These are phyloP conservation scores for Parotocinclus haroldoi DNA, from an alignment of 2,797 vertebrate species.

Conservation along the genomic window DNA sequence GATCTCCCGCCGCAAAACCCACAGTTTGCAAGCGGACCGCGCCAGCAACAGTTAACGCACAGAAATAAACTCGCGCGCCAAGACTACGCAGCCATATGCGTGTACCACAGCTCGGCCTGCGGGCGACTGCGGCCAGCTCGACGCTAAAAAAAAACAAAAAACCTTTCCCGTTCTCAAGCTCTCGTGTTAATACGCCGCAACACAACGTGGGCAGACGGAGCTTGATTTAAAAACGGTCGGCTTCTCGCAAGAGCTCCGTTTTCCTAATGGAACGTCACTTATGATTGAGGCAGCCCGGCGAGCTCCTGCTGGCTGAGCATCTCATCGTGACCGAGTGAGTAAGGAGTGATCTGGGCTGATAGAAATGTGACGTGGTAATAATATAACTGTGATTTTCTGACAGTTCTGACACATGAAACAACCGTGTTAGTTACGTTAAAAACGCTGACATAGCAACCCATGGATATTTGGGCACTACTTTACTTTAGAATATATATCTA, in stretches of 20 bases:
- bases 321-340: neutral
- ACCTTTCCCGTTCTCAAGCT: constrained; percentile 52
- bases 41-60: no score
- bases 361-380: constrained; percentile 8
- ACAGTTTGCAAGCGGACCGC: neutral
- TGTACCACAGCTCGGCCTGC: no score
- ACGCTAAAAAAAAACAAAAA: constrained; percentile 37
- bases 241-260: neutral
- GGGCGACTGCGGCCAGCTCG: no score
- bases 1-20: constrained; percentile 35
- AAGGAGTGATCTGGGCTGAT: constrained; percentile 1
- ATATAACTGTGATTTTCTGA: no score
- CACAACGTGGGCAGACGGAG: constrained; percentile 65
- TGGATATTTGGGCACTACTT: no score
- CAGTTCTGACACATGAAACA: no score
- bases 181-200: constrained; percentile 59
- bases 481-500: no score
- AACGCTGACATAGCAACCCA: no score
- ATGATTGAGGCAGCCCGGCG: neutral
- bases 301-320: constrained; percentile 5
- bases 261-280: constrained; percentile 1
- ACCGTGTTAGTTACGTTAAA: neutral
- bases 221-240: constrained; percentile 60
- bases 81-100: no score
- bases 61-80: neutral